Evolutionary conservation across 2,113 vertebrate genomes (phyloP), one percentile per base, ranked within the genome.

Genomic region (Hyaena hyaena): DNA sequence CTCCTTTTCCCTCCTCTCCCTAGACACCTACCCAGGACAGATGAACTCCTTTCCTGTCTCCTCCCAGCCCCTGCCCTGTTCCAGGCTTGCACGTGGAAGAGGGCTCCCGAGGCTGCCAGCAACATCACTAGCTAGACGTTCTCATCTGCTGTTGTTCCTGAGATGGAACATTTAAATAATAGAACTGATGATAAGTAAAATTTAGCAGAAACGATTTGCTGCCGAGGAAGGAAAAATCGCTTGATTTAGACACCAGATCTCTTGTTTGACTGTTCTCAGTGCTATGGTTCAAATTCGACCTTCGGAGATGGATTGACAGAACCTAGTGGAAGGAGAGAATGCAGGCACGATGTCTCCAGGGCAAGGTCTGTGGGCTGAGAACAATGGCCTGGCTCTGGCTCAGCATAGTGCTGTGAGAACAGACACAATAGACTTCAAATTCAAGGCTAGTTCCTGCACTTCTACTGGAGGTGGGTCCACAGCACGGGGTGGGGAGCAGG

Each of bases 121-220:
- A 43, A 23, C 83, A 10, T 15, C 65, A 6, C 33, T 71, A 43
- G 33, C 58, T 17, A 10, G 31, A 21, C 76, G 66, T 33, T 55
- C 66, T 76, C 45, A 35, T 90, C 45, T 24, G 53, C 73, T 63
- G 21, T 65, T 88, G 89, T 95, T 88, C 39, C 73, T 31, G 7
- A 83, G 87, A 45, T 8, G 71, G 94, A 90, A 76, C 88, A 88
- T 76, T 90, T 93, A 89, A 74, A 43, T 90, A 96, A 95, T 33
- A 61, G 90, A 39, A 61, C 68, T 3, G 86, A 58, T 0, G 1
- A 45, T 35, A 92, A 79, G 35, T 2, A 50, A 82, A 77, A 79
- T 79, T 21, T 50, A 55, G 68, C 65, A 95, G 95, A 83, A 69
- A 91, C 28, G 9, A 74, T 65, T 43, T 31, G 45, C 65, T 68